phyloP scores from a whole-genome alignment of 2,113 vertebrate species.

The Paramormyrops kingsleyae region DNA sequence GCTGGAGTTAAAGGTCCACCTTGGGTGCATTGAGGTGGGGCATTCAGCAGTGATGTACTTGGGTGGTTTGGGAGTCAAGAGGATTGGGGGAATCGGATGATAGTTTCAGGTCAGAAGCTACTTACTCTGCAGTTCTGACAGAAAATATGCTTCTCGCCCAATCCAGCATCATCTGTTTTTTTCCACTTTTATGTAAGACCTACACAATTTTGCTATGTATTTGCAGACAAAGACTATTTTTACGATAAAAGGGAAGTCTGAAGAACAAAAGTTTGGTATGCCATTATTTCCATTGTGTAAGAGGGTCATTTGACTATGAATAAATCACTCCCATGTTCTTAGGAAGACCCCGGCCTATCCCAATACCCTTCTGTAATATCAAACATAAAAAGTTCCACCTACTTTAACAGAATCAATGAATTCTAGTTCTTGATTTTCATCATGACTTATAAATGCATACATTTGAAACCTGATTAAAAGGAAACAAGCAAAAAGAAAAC shows the following conservation, averaged over 20 bases:
- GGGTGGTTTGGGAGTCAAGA: not conserved
- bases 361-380: not conserved
- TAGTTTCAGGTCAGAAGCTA: not conserved
- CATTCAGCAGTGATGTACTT: not conserved
- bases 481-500: not conserved
- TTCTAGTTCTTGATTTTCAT: not conserved
- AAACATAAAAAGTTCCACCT: not conserved
- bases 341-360: not conserved
- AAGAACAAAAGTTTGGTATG: not conserved
- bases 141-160: not conserved
- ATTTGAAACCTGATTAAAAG: not conserved
- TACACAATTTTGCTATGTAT: not conserved
- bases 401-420: not conserved
- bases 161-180: not conserved
- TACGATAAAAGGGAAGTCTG: not conserved
- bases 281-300: not conserved
- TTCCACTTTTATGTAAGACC: not conserved
- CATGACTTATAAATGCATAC: not conserved
- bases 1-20: not conserved
- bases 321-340: not conserved
- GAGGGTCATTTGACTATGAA: not conserved
- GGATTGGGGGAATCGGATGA: not conserved
- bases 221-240: not conserved
- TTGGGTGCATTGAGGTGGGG: not conserved
- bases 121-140: not conserved